These are phyloP conservation scores for Lepidocolaptes lacrymiger DNA, from an alignment of 2,797 vertebrate species.

Conservation along the genomic window DNA sequence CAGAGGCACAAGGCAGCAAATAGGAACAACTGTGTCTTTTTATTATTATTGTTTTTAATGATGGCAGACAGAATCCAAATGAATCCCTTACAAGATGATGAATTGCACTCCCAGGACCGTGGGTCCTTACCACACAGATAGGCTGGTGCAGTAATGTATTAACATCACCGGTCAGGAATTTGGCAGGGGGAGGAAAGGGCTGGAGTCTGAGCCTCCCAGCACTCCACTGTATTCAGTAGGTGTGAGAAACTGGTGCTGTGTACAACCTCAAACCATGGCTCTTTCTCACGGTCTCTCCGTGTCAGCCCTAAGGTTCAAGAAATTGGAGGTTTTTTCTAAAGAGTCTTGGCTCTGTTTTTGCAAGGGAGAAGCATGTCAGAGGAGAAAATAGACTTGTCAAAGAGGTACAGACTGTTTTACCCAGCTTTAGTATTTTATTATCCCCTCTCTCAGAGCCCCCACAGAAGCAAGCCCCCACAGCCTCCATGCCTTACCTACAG, in stretches of 20 bases:
- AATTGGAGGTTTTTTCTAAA: neutral
- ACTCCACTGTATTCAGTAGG: neutral
- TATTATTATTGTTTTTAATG: neutral
- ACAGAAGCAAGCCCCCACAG: neutral
- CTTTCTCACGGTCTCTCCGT: slow-evolving; percentile 28
- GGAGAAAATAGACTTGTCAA: neutral
- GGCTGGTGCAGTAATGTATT: neutral
- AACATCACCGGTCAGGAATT: slow-evolving; percentile 63
- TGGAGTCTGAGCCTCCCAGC: neutral
- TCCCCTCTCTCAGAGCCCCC: neutral
- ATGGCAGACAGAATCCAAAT: neutral
- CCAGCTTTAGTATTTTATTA: neutral
- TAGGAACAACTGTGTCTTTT: neutral
- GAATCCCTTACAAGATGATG: neutral
- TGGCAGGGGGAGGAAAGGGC: neutral
- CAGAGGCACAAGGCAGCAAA: neutral
- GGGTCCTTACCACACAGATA: slow-evolving; percentile 38
- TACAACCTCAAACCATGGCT: fast-evolving
- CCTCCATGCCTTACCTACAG: neutral
- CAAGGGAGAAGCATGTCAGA: neutral
- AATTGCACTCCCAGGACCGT: neutral
- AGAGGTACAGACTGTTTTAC: neutral
- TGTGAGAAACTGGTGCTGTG: slow-evolving; percentile 21
- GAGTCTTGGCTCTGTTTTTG: slow-evolving; percentile 12
- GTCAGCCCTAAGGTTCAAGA: neutral